Conservation (phyloP, 2,113 vertebrate species). For the Amia ocellicauda region DNA sequence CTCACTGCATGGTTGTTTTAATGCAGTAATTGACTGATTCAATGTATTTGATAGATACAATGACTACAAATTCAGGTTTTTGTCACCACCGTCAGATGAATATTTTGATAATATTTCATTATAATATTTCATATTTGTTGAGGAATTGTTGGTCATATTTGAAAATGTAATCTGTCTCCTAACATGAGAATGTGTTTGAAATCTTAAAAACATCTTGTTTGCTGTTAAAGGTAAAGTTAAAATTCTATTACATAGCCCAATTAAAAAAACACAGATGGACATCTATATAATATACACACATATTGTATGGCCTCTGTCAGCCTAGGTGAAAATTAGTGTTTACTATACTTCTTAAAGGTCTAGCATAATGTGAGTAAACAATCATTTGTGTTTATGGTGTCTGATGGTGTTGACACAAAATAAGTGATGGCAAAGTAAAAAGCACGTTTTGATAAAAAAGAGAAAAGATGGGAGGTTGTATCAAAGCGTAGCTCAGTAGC, state of each 20-base stretch:
- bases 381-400: not conserved
- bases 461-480: not conserved
- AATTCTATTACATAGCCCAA: not conserved
- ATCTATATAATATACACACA: not conserved
- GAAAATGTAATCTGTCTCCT: not conserved
- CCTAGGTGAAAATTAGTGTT: not conserved
- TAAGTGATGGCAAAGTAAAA: not conserved
- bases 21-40: not conserved
- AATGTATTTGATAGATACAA: not conserved
- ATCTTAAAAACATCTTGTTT: slow-evolving; percentile 14
- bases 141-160: too few relatives aligned
- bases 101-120: not conserved
- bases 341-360: not conserved
- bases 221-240: not conserved
- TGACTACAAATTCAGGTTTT: not conserved
- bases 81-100: not conserved
- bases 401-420: not conserved
- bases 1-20: too few relatives aligned
- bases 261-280: not conserved
- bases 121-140: not conserved
- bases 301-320: not conserved
- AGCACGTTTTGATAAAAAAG: not conserved
- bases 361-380: not conserved
- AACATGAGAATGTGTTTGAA: slow-evolving; percentile 4
- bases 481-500: too few relatives aligned